A percentile compares a stretch with the other conserved stretches of the same genome.
phyloP scores from a whole-genome alignment of 2,888 invertebrate species.

The Cryptus armator region DNA sequence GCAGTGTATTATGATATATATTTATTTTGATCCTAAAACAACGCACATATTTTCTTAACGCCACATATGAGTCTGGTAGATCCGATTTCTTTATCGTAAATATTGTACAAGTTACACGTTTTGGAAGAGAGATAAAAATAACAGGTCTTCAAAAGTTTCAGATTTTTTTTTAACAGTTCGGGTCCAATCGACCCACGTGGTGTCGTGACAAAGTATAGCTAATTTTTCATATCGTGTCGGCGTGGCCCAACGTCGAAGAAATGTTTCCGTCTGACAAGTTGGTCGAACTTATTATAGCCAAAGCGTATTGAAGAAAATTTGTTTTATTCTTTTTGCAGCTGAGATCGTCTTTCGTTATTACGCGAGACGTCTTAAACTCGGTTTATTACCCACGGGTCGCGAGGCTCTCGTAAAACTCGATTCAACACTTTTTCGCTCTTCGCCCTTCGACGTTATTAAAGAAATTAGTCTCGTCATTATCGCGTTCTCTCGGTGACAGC shows the following conservation, averaged over 20 bases:
- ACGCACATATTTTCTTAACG: no score
- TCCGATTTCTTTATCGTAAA: no score
- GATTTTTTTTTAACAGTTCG: no score
- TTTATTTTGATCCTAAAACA: conserved; percentile 15
- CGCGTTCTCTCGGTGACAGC: conserved; percentile 23
- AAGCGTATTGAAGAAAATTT: conserved; percentile 36
- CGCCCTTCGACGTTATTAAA: conserved; percentile 26
- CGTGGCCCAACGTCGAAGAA: background rate
- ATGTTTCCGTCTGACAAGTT: background rate
- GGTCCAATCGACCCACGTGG: no score
- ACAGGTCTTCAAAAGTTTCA: no score
- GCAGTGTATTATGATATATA: conserved; percentile 28
- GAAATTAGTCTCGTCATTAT: conserved; percentile 51
- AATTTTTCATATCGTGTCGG: background rate
- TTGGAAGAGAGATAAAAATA: no score
- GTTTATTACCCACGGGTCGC: conserved; percentile 14
- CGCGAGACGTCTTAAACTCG: background rate
- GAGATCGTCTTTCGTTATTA: conserved; percentile 24
- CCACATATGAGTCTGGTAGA: no score
- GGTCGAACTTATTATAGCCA: background rate
- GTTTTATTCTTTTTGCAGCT: conserved; percentile 25
- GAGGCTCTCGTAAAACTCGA: conserved; percentile 11
- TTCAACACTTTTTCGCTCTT: conserved; percentile 10
- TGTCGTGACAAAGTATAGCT: conserved; percentile 17
- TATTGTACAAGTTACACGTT: no score